Percentiles rank a stretch among this genome's conserved stretches.
phyloP scores from a whole-genome alignment of 2,113 vertebrate genomes.

The Chloropsis hardwickii region DNA sequence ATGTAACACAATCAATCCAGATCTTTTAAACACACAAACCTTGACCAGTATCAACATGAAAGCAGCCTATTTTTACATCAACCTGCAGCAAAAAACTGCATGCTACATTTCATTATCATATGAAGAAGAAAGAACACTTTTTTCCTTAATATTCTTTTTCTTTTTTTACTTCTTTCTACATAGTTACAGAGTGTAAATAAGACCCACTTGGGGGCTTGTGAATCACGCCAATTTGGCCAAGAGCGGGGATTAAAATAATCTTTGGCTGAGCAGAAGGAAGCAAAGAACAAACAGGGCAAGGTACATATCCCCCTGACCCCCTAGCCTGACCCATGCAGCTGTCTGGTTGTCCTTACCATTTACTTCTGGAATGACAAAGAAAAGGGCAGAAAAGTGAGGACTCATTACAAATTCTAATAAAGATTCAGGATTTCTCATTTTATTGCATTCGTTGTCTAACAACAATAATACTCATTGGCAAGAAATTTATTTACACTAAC shows the following conservation, averaged over 20 bases:
- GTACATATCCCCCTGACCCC: not conserved
- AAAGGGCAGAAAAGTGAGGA: conserved; percentile 5
- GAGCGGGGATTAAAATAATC: not conserved
- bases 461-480: conserved; percentile 82
- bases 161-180: not conserved
- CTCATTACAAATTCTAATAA: conserved; percentile 1
- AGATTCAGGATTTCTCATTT: conserved; percentile 70
- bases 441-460: conserved; percentile 87
- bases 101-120: not conserved
- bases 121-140: not conserved
- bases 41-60: accelerated
- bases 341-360: accelerated
- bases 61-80: not conserved
- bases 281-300: not conserved
- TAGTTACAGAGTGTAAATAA: not conserved
- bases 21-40: not conserved
- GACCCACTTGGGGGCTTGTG: not conserved
- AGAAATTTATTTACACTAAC: conserved; percentile 83
- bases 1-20: not conserved
- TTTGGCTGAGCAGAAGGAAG: not conserved
- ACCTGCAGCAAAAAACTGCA: not conserved
- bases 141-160: not conserved
- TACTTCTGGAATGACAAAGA: not conserved
- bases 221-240: not conserved
- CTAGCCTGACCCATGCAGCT: not conserved